Evolutionary conservation across 1,140 invertebrate species (phyloP), one percentile per base, ranked within the genome.

Genomic region (Palaemon carinicauda): DNA sequence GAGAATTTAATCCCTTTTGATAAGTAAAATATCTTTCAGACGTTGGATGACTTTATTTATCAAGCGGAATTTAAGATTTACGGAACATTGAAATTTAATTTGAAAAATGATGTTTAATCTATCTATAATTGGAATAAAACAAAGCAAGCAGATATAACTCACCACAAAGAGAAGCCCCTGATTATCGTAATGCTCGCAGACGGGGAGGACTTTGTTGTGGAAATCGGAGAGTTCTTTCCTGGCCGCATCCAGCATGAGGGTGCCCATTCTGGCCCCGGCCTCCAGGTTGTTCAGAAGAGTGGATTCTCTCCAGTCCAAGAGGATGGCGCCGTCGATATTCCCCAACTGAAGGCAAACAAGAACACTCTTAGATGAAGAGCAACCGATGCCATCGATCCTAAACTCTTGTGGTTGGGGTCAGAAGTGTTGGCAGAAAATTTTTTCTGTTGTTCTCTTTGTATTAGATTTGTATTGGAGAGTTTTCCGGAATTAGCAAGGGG

Each of bases 161-260:
- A 97, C 96, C 92, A 95, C 94, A 88, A 95, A 92, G 21, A 97
- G 93, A 93, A 96, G 95, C 90, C 95, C 95, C 90, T 94, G 95
- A 91, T 97, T 96, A 91, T 97, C 96, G 91, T 96, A 97, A 91
- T 96, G 97, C 90, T 97, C 96, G 0, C 95, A 96, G 9, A 97
- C 96, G 0, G 96, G 96, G 93, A 96, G 96, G 27, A 97, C 96
- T 90, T 96, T 96, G 91, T 95, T 95, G 90, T 96, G 96, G 93
- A 97, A 97, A 93, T 97, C 97, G 90, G 94, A 94, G 12, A 97
- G 93, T 91, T 97, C 96, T 95, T 96, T 96, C 91, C 94, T 93
- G 33, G 96, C 96, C 85, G 97, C 92, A 83, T 95, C 95, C 73
- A 97, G 94, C 86, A 97, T 95, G 54, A 97, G 95, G 91, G 96